Conservation (phyloP, 2,888 invertebrate genomes). For the Epinotia demarniana region DNA sequence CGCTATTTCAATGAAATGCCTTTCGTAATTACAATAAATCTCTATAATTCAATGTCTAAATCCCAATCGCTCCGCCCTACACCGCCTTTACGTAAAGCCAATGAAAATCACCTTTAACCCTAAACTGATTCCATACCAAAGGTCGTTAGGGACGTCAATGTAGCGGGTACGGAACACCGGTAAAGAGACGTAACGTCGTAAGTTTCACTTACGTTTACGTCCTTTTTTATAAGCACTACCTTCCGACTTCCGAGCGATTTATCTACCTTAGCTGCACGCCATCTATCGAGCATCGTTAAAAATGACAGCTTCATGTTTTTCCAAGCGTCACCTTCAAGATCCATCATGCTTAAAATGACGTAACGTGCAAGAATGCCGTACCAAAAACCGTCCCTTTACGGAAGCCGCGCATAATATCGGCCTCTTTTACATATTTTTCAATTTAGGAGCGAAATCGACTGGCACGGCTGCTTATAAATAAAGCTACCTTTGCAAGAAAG, state of each 20-base stretch:
- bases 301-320: conserved; percentile 78
- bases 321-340: conserved; percentile 68
- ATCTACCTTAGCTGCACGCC: conserved; percentile 61
- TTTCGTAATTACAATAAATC: conserved; percentile 25
- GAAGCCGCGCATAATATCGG: conserved; percentile 53
- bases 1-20: conserved; percentile 8
- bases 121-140: conserved; percentile 76
- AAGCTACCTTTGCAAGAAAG: conserved; percentile 51
- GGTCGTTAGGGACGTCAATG: conserved; percentile 82
- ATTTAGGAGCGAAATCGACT: conserved; percentile 69
- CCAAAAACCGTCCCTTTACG: background rate
- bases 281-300: conserved; percentile 73
- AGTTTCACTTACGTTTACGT: background rate
- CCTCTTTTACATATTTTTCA: conserved; percentile 79
- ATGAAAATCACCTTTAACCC: conserved; percentile 78
- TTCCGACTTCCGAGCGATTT: conserved; percentile 77
- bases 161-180: conserved; percentile 57
- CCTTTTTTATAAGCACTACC: conserved; percentile 2
- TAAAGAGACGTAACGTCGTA: conserved; percentile 6
- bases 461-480: conserved; percentile 63
- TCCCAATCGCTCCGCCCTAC: conserved; percentile 40
- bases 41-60: conserved; percentile 37
- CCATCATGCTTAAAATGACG: background rate
- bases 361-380: background rate
- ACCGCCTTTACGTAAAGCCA: conserved; percentile 41